These are phyloP conservation scores for Calliopum simillimum DNA, from an alignment of 2,888 invertebrate genomes.

Conservation along the genomic window DNA sequence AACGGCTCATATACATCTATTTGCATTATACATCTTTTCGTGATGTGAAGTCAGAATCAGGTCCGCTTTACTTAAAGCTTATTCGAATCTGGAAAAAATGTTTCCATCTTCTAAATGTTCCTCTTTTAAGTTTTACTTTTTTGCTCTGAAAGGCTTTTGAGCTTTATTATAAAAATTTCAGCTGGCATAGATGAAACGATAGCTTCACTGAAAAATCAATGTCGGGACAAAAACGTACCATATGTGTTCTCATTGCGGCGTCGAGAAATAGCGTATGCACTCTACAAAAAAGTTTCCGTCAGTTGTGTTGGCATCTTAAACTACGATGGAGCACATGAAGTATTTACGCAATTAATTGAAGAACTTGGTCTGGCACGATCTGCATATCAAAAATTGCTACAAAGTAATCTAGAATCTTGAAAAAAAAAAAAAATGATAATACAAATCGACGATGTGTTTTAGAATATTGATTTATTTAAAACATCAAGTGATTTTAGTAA, in stretches of 20 bases:
- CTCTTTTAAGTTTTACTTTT: too few relatives aligned
- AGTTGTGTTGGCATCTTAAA: slow-evolving; percentile 74
- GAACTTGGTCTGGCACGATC: slow-evolving; percentile 49
- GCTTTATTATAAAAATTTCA: slow-evolving; percentile 51
- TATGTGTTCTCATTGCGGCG: slow-evolving; percentile 73
- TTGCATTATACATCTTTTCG: too few relatives aligned
- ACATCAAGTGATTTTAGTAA: slow-evolving; percentile 8
- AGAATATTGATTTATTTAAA: slow-evolving; percentile 12
- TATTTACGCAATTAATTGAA: slow-evolving; percentile 51
- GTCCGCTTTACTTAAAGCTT: too few relatives aligned
- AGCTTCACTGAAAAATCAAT: slow-evolving; percentile 68
- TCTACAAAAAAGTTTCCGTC: slow-evolving; percentile 72
- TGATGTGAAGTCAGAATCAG: too few relatives aligned
- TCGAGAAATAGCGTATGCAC: slow-evolving; percentile 70
- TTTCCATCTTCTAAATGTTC: too few relatives aligned
- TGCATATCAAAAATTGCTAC: slow-evolving; percentile 40
- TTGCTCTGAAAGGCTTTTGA: too few relatives aligned
- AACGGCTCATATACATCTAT: too few relatives aligned
- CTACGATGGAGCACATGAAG: slow-evolving; percentile 73
- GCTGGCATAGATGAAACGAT: slow-evolving; percentile 72
- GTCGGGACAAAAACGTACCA: slow-evolving; percentile 70
- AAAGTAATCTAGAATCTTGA: background rate
- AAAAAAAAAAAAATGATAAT: too few relatives aligned
- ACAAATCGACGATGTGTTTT: background rate
- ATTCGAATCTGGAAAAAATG: too few relatives aligned